These are phyloP conservation scores for Tholera decimalis DNA, from an alignment of 2,888 invertebrate species.

Conservation along the genomic window DNA sequence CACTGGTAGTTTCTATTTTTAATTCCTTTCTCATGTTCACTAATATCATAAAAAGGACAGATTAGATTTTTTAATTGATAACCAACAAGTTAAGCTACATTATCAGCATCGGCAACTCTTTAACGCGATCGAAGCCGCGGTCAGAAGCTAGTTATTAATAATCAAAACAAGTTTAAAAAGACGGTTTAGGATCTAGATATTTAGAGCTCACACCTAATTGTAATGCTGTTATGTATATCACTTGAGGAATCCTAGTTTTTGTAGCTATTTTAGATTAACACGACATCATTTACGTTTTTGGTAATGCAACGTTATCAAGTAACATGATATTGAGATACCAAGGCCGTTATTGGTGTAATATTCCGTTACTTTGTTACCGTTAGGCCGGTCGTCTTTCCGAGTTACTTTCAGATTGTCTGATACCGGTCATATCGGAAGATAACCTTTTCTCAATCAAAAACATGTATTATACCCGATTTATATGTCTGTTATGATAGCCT, in stretches of 20 bases:
- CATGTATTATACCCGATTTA: background rate
- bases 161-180: background rate
- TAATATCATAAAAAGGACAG: too few species aligned
- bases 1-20: background rate
- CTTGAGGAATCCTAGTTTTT: conserved; percentile 1
- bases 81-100: too few species aligned
- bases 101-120: too few species aligned
- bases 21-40: background rate
- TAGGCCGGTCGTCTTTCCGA: conserved; percentile 24
- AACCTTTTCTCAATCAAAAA: background rate
- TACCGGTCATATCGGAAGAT: conserved; percentile 15
- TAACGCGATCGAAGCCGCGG: too few species aligned
- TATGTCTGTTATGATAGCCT: conserved; percentile 4
- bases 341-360: conserved; percentile 42
- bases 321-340: conserved; percentile 36
- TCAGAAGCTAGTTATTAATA: background rate
- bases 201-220: background rate
- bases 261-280: conserved; percentile 3
- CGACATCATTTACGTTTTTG: conserved; percentile 7
- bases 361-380: conserved; percentile 41
- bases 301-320: conserved; percentile 30
- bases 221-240: background rate
- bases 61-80: too few species aligned
- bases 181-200: background rate
- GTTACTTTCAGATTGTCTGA: conserved; percentile 17